Evolutionary conservation across 2,888 invertebrate genomes (phyloP).

Genomic region (Cosmorhoe ocellata): DNA sequence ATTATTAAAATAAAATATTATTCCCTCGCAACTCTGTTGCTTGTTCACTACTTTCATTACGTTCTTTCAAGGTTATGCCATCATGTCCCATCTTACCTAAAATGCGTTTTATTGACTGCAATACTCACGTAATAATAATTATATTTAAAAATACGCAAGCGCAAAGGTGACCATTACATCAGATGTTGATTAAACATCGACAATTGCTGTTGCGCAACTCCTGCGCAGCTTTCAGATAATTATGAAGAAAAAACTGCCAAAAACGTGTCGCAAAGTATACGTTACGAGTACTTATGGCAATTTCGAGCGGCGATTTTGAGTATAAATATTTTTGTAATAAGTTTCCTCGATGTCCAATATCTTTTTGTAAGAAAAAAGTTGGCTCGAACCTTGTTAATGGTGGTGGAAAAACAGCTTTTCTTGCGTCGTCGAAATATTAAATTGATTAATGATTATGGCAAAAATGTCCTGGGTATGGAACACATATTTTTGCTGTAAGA

Average conservation of each 20-base stretch:
- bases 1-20: too few species aligned
- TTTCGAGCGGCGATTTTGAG: conserved; percentile 12
- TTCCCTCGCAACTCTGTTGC: too few species aligned
- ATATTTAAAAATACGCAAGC: conserved; percentile 13
- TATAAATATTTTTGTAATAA: conserved; percentile 12
- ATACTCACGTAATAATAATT: conserved; percentile 16
- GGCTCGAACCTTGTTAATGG: conserved; percentile 6
- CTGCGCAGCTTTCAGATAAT: conserved; percentile 27
- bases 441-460: conserved; percentile 16
- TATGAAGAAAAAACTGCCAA: conserved; percentile 19
- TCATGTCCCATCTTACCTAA: conserved; percentile 16
- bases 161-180: conserved; percentile 32
- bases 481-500: too few species aligned
- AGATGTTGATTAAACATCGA: conserved; percentile 29
- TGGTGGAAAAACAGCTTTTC: conserved; percentile 14
- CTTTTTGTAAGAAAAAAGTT: conserved; percentile 18
- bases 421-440: conserved; percentile 5
- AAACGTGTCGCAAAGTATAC: conserved; percentile 24
- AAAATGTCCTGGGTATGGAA: neutral
- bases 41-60: neutral
- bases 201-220: conserved; percentile 31
- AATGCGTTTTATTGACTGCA: conserved; percentile 17
- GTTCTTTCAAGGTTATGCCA: conserved; percentile 16
- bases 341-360: conserved; percentile 7
- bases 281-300: conserved; percentile 8